Evolutionary conservation across 1,140 invertebrate species (phyloP).

Genomic region (Holotrichia oblita): DNA sequence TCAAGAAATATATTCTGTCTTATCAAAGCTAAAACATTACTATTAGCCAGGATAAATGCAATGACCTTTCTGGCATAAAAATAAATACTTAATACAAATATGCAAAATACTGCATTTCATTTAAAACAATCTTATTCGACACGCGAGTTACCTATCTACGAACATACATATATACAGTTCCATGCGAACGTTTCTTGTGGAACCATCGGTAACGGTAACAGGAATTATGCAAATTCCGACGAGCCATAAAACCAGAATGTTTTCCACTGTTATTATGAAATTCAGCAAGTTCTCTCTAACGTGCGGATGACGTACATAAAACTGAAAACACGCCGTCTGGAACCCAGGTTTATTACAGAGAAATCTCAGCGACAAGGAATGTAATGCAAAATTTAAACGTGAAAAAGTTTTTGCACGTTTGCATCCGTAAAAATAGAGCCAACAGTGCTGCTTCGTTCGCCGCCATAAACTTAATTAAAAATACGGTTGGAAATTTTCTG

Average conservation of each 20-base stretch:
- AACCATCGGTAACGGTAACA: slow-evolving; percentile 17
- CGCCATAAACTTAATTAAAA: slow-evolving; percentile 34
- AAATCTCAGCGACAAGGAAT: slow-evolving; percentile 33
- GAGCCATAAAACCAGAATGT: not conserved
- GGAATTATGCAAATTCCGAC: slow-evolving; percentile 22
- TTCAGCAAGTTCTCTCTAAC: slow-evolving; percentile 25
- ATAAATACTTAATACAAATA: too few relatives aligned
- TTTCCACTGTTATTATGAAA: slow-evolving; percentile 36
- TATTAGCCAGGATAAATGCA: too few relatives aligned
- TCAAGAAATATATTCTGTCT: too few relatives aligned
- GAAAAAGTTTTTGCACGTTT: not conserved
- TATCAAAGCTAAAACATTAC: too few relatives aligned
- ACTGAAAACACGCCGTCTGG: slow-evolving; percentile 31
- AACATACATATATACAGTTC: not conserved
- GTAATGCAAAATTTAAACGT: slow-evolving; percentile 29
- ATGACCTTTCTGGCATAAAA: too few relatives aligned
- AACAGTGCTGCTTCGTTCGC: not conserved
- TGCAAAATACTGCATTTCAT: too few relatives aligned
- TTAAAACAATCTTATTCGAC: too few relatives aligned
- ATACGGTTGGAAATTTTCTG: not conserved
- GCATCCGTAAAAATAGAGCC: slow-evolving; percentile 6
- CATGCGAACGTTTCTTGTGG: not conserved
- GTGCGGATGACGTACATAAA: slow-evolving; percentile 9
- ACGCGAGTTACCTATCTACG: too few relatives aligned
- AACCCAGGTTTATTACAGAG: slow-evolving; percentile 24